phyloP scores from a whole-genome alignment of 92 coral and sea anemone genomes.

The Ricordea florida region DNA sequence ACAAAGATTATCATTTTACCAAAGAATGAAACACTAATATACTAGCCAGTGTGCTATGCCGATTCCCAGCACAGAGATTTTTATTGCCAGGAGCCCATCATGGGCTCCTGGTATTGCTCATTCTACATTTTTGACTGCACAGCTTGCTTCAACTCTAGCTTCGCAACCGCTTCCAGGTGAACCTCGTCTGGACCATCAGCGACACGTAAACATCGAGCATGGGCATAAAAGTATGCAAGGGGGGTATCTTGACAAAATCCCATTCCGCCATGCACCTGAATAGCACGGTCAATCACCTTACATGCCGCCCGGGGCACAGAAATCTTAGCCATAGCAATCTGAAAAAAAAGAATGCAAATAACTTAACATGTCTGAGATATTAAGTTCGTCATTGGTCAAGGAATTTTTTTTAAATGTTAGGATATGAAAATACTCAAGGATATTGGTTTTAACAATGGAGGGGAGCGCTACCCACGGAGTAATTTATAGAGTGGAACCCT shows the following conservation, averaged over 20 bases:
- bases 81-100: too few relatives aligned
- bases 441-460: not conserved
- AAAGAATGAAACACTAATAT: too few relatives aligned
- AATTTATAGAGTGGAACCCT: too few relatives aligned
- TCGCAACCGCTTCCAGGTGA: slow-evolving; percentile 93
- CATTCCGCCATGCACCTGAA: slow-evolving; percentile 98
- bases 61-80: too few relatives aligned
- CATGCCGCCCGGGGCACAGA: slow-evolving; percentile 90
- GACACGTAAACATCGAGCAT: slow-evolving; percentile 81
- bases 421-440: not conserved
- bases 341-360: not conserved
- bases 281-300: slow-evolving; percentile 92
- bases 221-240: slow-evolving; percentile 70
- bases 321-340: slow-evolving; percentile 98
- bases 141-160: slow-evolving; percentile 74
- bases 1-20: too few relatives aligned
- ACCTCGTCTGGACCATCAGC: slow-evolving; percentile 99
- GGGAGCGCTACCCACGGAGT: too few relatives aligned
- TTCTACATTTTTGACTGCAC: slow-evolving; percentile 43
- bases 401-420: not conserved
- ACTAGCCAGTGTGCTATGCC: too few relatives aligned
- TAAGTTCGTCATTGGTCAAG: not conserved
- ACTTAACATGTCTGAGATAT: not conserved
- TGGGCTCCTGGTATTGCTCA: too few relatives aligned
- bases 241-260: slow-evolving; percentile 97